Percentiles rank a stretch among this genome's conserved stretches.
Evolutionary conservation across 2,797 vertebrate genomes (phyloP).

Genomic region (Peromyscus eremicus): DNA sequence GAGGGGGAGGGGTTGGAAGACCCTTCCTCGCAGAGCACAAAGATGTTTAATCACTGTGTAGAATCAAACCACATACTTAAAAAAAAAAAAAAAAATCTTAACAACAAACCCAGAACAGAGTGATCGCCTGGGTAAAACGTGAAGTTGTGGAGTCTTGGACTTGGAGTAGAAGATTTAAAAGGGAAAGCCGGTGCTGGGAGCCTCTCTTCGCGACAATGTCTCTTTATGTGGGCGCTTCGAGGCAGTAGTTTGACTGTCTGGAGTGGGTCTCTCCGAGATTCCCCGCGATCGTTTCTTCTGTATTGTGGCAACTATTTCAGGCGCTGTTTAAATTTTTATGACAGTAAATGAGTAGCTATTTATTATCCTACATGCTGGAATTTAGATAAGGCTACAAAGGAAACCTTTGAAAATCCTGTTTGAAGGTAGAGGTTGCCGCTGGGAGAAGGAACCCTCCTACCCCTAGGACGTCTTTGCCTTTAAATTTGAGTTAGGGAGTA

Average conservation of each 20-base stretch:
- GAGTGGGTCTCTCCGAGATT: constrained; percentile 62
- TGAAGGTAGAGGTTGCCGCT: constrained; percentile 66
- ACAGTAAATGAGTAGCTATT: constrained; percentile 85
- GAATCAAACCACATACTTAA: constrained; percentile 87
- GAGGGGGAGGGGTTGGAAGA: constrained; percentile 91
- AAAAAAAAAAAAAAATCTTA: constrained; percentile 49
- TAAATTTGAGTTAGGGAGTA: constrained; percentile 61
- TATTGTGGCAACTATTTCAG: constrained; percentile 82
- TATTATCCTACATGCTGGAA: constrained; percentile 84
- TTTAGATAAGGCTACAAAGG: constrained; percentile 83
- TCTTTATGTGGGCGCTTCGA: constrained; percentile 75
- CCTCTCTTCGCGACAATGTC: constrained; percentile 82
- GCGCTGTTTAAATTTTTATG: constrained; percentile 87
- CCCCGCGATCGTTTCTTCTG: constrained; percentile 71
- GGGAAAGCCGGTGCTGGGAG: constrained; percentile 56
- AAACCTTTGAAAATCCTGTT: constrained; percentile 76
- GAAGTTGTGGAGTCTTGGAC: constrained; percentile 85
- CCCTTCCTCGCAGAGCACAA: constrained; percentile 93
- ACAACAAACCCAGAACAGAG: constrained; percentile 72
- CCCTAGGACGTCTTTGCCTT: constrained; percentile 56
- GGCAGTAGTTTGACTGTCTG: constrained; percentile 42
- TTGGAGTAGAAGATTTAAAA: constrained; percentile 54
- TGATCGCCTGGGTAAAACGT: constrained; percentile 78
- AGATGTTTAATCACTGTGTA: constrained; percentile 90
- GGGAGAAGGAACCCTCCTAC: neutral